A percentile compares a stretch with the other conserved stretches of the same genome.
phyloP scores from a whole-genome alignment of 2,888 invertebrate species.

The Cephus pygmeus region DNA sequence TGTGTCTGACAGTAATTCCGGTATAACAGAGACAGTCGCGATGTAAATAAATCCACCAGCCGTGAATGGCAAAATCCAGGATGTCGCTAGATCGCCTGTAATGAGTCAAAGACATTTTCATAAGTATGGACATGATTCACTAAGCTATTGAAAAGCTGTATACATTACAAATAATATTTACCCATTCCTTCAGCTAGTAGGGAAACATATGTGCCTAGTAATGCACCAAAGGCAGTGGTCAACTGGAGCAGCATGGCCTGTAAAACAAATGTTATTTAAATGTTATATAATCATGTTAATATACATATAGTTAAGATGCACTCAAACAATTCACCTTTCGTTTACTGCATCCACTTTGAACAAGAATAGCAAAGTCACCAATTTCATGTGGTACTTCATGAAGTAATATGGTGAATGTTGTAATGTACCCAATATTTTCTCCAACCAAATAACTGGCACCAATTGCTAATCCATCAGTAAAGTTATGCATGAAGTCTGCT shows the following conservation, averaged over 20 bases:
- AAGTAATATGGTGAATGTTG: conserved; percentile 94
- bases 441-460: conserved; percentile 97
- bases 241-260: conserved; percentile 94
- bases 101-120: conserved; percentile 29
- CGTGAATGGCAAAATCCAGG: conserved; percentile 96
- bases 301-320: neutral
- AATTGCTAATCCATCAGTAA: conserved; percentile 98
- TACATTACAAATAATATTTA: conserved; percentile 39
- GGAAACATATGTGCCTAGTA: conserved; percentile 92
- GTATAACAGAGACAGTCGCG: conserved; percentile 98
- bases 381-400: conserved; percentile 99
- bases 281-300: neutral
- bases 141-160: neutral
- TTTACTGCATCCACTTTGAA: conserved; percentile 95
- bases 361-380: conserved; percentile 98
- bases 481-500: conserved; percentile 98
- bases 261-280: conserved; percentile 25
- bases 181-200: conserved; percentile 81
- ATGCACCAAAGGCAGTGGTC: conserved; percentile 93
- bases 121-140: neutral
- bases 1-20: conserved; percentile 91
- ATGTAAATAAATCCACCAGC: conserved; percentile 99
- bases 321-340: conserved; percentile 72
- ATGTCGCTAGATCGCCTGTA: conserved; percentile 76
- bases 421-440: conserved; percentile 85